A percentile compares a stretch with the other conserved stretches of the same genome.
phyloP scores from a whole-genome alignment of 2,113 vertebrate species.

The Balaeniceps rex region DNA sequence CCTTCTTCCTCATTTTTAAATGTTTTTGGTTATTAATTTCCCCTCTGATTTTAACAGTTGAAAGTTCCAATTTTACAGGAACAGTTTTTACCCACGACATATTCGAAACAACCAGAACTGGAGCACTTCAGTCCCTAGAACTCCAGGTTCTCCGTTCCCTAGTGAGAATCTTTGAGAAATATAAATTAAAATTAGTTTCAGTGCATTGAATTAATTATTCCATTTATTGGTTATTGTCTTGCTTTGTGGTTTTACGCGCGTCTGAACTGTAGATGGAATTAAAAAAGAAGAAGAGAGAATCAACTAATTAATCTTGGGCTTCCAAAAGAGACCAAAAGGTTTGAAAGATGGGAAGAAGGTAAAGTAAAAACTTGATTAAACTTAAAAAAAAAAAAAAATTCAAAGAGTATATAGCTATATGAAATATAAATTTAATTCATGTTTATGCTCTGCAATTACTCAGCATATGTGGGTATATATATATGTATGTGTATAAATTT shows the following conservation, averaged over 20 bases:
- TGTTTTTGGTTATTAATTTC: neutral
- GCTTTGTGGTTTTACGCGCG: constrained; percentile 62
- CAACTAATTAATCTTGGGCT: constrained; percentile 66
- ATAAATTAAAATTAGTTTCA: constrained; percentile 73
- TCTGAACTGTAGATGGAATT: constrained; percentile 65
- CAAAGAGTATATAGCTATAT: neutral
- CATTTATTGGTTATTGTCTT: constrained; percentile 71
- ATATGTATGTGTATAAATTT: neutral
- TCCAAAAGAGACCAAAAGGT: constrained; percentile 42
- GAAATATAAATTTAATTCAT: neutral
- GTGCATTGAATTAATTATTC: constrained; percentile 73
- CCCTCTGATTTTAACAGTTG: constrained; percentile 19
- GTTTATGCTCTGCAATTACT: constrained; percentile 12
- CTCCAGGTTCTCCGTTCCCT: constrained; percentile 38
- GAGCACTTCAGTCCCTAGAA: constrained; percentile 37
- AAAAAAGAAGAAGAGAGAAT: constrained; percentile 54
- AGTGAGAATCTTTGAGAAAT: constrained; percentile 52
- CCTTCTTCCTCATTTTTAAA: neutral
- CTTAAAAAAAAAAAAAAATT: neutral
- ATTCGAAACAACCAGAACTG: constrained; percentile 48
- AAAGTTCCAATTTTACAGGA: constrained; percentile 20
- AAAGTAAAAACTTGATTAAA: constrained; percentile 29
- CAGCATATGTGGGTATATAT: neutral
- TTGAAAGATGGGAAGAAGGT: constrained; percentile 28
- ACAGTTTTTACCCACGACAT: neutral